Evolutionary conservation across 2,797 vertebrate genomes (phyloP), one percentile per base, ranked within the genome.

Genomic region (Myotis findleyi): DNA sequence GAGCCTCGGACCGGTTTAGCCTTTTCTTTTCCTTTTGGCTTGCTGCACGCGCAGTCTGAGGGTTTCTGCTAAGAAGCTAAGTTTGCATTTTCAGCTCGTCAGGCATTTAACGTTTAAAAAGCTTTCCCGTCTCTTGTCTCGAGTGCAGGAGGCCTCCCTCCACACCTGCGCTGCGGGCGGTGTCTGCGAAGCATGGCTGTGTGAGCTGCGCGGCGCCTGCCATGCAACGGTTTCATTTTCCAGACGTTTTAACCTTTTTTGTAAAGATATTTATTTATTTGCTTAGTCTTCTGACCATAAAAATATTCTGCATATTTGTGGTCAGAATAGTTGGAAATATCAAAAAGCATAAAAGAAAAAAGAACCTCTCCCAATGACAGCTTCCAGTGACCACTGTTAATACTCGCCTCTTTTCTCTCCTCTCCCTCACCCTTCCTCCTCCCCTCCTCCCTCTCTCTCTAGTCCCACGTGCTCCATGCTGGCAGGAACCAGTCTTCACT

Each of bases 71-170:
- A 0, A 77, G 72, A 81, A 47, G 36, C 41, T 14, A 2, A 17
- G 3, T 73, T 9, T 38, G 36, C 2, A 6, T 88, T 57, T 88
- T 75, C 7, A 77, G 51, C 25, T 62, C 59, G 6, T 30, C 59
- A 30, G 7, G 79, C 57, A 57, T 66, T 80, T 75, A 25, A 8
- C 38, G 49, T 72, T 64, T 10, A 30, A 2, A 12, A 33, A 55
- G 36, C 41, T 30, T 30, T 62, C n/a, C 10, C 11, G 14, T 18
- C 51, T 73, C 55, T 33, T 6, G 13, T 18, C 38, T 82, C 62
- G 0, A 1, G 2, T 3, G 1, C 14, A 11, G 36, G 33, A 62
- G 38, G 27, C 21, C 30, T 27, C 18, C 3, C 41, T 30, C 8
- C 69, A 16, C n/a, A 2, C 44, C 13, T 44, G 72, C 44, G 47